A percentile compares a stretch with the other conserved stretches of the same genome.
Conservation (phyloP, 2,888 invertebrate species). For the Axea sp. region DNA sequence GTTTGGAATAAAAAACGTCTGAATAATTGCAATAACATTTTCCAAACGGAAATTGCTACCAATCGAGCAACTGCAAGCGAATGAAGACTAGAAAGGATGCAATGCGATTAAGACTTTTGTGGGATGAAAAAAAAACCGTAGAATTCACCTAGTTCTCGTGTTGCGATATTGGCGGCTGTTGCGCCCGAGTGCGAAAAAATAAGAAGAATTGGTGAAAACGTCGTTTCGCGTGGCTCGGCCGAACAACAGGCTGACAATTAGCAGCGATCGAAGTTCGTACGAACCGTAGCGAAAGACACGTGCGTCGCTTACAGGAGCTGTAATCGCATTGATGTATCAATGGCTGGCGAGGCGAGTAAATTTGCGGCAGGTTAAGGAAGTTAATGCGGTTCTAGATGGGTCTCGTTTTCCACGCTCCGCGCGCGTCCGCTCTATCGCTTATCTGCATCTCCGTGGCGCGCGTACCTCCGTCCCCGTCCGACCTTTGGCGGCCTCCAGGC, state of each 20-base stretch:
- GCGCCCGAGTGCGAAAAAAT: too few relatives aligned
- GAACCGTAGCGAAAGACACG: constrained; percentile 21
- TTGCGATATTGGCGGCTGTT: too few relatives aligned
- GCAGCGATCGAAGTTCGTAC: constrained; percentile 38
- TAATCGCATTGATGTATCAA: constrained; percentile 59
- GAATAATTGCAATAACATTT: too few relatives aligned
- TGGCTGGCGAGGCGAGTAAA: constrained; percentile 47
- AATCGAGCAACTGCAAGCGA: too few relatives aligned
- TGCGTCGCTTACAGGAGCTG: constrained; percentile 41
- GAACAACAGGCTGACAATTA: constrained; percentile 38
- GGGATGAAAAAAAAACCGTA: too few relatives aligned
- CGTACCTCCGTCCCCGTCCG: constrained; percentile 12
- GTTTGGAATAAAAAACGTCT: too few relatives aligned
- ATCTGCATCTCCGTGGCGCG: constrained; percentile 39
- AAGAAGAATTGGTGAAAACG: not conserved
- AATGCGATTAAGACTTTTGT: too few relatives aligned
- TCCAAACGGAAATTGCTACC: too few relatives aligned
- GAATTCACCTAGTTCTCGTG: too few relatives aligned
- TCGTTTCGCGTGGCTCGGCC: not conserved
- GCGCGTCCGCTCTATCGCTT: constrained; percentile 26
- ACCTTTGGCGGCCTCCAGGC: constrained; percentile 1
- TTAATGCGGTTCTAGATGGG: constrained; percentile 44
- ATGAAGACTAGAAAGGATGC: too few relatives aligned
- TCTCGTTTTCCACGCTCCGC: constrained; percentile 45
- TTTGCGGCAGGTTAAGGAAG: constrained; percentile 59